Percentiles rank a stretch among this genome's conserved stretches.
Evolutionary conservation across 2,113 vertebrate species (phyloP).

Genomic region (Chelonoidis abingdonii): DNA sequence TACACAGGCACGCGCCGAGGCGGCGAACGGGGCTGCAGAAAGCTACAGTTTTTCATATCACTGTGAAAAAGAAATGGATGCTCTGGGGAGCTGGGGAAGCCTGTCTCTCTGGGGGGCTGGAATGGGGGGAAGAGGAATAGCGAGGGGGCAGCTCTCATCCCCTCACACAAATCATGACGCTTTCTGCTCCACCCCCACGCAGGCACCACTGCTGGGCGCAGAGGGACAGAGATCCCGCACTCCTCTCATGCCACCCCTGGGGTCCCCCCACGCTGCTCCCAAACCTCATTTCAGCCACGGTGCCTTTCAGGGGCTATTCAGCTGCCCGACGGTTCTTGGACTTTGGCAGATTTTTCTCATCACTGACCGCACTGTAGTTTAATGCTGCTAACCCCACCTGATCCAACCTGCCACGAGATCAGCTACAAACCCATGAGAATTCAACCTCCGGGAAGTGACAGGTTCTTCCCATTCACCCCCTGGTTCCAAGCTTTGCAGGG

Average conservation of each 20-base stretch:
- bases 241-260: background rate
- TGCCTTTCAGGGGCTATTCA: background rate
- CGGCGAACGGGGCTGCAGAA: background rate
- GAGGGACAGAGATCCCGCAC: background rate
- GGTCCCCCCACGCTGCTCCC: background rate
- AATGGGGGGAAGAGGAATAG: background rate
- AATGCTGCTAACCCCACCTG: fast-evolving
- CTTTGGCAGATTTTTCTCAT: background rate
- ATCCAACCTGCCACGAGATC: background rate
- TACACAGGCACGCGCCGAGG: background rate
- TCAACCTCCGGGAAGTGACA: background rate
- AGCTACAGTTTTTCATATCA: fast-evolving
- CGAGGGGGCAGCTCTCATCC: background rate
- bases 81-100: background rate
- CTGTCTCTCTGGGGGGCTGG: background rate
- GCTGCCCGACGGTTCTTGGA: background rate
- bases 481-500: background rate
- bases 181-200: fast-evolving
- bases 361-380: background rate
- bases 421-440: background rate
- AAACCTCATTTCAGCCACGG: background rate
- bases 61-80: background rate
- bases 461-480: background rate
- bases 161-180: background rate
- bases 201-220: no score